Evolutionary conservation across 2,888 invertebrate species (phyloP).

Genomic region (Amblyteles armatorius): DNA sequence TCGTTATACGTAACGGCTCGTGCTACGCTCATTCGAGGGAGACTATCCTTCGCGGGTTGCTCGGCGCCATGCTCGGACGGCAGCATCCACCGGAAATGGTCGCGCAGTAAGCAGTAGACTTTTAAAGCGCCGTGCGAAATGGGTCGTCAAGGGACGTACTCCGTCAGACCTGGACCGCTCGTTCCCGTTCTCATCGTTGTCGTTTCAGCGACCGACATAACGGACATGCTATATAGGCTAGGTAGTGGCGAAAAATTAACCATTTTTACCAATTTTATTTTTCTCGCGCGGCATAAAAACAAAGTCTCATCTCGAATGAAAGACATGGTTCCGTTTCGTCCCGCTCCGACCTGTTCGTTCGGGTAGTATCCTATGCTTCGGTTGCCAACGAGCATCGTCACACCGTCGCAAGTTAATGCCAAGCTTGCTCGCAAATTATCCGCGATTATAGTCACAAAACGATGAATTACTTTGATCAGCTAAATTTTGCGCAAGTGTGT

Average conservation of each 20-base stretch:
- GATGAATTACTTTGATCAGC: background rate
- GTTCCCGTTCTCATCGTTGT: constrained; percentile 35
- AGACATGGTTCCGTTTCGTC: too few species aligned
- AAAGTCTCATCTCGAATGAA: too few species aligned
- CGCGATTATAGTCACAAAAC: background rate
- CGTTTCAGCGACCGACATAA: constrained; percentile 10
- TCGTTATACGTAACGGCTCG: constrained; percentile 67
- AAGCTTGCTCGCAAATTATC: background rate
- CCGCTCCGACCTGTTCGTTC: too few species aligned
- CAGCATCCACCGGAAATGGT: constrained; percentile 58
- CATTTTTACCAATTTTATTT: too few species aligned
- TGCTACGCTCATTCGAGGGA: constrained; percentile 62
- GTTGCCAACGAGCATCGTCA: background rate
- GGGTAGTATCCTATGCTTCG: background rate
- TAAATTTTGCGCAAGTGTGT: background rate
- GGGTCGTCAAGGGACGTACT: constrained; percentile 68
- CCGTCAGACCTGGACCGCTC: constrained; percentile 48
- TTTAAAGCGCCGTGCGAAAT: constrained; percentile 66
- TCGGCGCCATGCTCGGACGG: constrained; percentile 25
- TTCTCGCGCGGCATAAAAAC: too few species aligned
- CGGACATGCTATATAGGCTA: background rate
- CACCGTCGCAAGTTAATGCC: background rate
- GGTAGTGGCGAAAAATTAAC: background rate
- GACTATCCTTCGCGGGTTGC: constrained; percentile 43
- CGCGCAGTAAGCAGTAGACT: constrained; percentile 67